Percentiles rank a stretch among this genome's conserved stretches.
phyloP scores from a whole-genome alignment of 2,113 vertebrate genomes.

The Semicossyphus pulcher region DNA sequence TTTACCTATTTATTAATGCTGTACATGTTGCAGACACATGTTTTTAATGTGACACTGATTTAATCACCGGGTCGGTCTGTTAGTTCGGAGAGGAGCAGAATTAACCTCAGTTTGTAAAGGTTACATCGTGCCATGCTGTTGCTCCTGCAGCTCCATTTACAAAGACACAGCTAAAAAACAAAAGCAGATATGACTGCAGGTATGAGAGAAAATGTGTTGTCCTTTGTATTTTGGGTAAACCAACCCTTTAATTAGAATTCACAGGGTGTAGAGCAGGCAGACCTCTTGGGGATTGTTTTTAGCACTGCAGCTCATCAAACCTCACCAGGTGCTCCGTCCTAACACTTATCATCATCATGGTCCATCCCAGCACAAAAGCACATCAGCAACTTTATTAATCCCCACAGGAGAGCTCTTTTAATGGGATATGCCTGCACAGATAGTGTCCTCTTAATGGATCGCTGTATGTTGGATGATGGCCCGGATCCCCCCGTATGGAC shows the following conservation, averaged over 20 bases:
- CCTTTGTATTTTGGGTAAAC: not conserved
- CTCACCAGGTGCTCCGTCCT: not conserved
- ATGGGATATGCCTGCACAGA: slow-evolving; percentile 41
- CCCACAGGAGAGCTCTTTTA: slow-evolving; percentile 4
- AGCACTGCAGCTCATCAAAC: not conserved
- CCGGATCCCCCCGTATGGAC: slow-evolving; percentile 61
- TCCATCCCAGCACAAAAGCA: not conserved
- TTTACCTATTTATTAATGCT: too few species aligned
- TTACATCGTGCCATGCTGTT: too few species aligned
- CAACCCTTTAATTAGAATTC: not conserved
- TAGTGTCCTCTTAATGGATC: slow-evolving; percentile 45
- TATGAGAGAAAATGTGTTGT: not conserved
- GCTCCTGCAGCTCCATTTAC: too few species aligned
- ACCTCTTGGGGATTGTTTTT: not conserved
- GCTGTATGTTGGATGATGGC: slow-evolving; percentile 62
- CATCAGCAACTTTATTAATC: slow-evolving; percentile 28
- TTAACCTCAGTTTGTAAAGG: too few species aligned
- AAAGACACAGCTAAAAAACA: too few species aligned
- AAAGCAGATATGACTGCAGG: too few species aligned
- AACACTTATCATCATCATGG: not conserved
- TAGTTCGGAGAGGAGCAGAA: too few species aligned
- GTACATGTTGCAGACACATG: too few species aligned
- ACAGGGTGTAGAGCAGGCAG: not conserved
- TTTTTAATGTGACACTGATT: too few species aligned
- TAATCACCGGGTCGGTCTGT: too few species aligned